Conservation (phyloP, 2,113 vertebrate genomes). For the Polypterus senegalus region DNA sequence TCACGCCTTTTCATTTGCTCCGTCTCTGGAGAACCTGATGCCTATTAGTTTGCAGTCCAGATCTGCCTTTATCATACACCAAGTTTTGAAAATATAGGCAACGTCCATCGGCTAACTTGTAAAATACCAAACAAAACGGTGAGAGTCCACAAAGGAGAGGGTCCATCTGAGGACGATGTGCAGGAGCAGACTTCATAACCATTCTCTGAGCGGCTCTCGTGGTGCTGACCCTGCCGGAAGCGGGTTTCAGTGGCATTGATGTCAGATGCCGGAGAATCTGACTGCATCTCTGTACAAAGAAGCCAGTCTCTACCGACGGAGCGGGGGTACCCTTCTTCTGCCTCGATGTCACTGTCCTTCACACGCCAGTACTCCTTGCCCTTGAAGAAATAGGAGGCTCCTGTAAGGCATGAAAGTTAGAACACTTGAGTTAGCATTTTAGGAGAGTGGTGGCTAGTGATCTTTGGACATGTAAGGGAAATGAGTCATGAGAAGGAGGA, state of each 20-base stretch:
- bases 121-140: conserved; percentile 22
- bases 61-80: conserved; percentile 48
- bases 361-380: conserved; percentile 91
- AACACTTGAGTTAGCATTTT: too few species aligned
- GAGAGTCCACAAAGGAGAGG: conserved; percentile 12
- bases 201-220: conserved; percentile 57
- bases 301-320: conserved; percentile 84
- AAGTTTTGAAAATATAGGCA: conserved; percentile 23
- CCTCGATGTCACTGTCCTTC: conserved; percentile 65
- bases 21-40: background rate
- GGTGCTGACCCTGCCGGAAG: conserved; percentile 43
- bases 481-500: too few species aligned
- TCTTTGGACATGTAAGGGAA: too few species aligned
- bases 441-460: too few species aligned
- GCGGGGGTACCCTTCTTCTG: conserved; percentile 62
- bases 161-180: conserved; percentile 43
- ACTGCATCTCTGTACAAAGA: conserved; percentile 67
- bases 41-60: conserved; percentile 1
- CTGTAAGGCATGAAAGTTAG: conserved; percentile 32
- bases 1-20: conserved; percentile 15
- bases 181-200: conserved; percentile 84
- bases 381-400: conserved; percentile 86
- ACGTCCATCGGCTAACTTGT: conserved; percentile 42
- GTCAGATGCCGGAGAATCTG: conserved; percentile 44
- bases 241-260: conserved; percentile 37